Conservation (phyloP, 2,113 vertebrate genomes). For the Microcebus ravelobensis region DNA sequence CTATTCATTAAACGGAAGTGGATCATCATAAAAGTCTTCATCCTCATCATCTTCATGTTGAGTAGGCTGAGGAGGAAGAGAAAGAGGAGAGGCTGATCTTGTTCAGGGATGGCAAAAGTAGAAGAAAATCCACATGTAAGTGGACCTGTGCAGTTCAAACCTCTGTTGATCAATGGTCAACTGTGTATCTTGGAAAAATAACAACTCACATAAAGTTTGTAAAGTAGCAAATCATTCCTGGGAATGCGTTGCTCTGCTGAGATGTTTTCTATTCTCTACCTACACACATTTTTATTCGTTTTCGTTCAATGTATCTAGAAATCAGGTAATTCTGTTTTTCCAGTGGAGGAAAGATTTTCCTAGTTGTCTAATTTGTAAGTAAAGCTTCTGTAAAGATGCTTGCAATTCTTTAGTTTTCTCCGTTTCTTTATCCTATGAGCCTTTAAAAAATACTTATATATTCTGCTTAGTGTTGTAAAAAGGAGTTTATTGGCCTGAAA, state of each 20-base stretch:
- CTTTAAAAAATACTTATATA: not conserved
- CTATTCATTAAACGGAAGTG: not conserved
- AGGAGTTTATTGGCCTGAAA: not conserved
- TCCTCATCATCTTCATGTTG: not conserved
- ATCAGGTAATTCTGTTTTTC: not conserved
- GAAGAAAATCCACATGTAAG: not conserved
- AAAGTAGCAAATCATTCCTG: not conserved
- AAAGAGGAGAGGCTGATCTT: not conserved
- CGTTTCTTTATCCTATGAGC: not conserved
- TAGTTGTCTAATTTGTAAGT: not conserved
- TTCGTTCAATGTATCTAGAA: conserved; percentile 11
- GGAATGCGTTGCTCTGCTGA: conserved; percentile 4
- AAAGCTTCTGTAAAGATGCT: not conserved
- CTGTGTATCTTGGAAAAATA: conserved; percentile 3
- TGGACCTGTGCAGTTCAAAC: not conserved
- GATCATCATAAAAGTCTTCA: not conserved
- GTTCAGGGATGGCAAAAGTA: not conserved
- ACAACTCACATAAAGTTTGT: not conserved
- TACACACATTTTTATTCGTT: not conserved
- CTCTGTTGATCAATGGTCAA: not conserved
- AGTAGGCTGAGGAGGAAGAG: not conserved
- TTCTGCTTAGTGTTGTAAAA: not conserved
- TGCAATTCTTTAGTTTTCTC: not conserved
- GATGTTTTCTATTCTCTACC: not conserved
- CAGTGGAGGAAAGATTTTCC: not conserved